Evolutionary conservation across 2,113 vertebrate genomes (phyloP).

Genomic region (Odocoileus hemionus): DNA sequence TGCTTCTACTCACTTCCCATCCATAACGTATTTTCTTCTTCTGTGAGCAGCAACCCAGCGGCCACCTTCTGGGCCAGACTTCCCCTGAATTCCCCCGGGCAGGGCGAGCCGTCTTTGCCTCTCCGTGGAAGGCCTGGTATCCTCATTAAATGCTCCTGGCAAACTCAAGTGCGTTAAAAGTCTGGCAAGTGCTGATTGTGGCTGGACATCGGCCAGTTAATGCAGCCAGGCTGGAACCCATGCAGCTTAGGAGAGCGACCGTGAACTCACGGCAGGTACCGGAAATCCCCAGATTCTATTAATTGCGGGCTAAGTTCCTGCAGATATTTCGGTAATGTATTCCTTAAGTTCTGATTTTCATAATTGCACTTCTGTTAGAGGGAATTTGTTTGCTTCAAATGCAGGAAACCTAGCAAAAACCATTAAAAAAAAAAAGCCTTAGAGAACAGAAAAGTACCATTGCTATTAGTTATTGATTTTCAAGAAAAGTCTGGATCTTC

Average conservation of each 20-base stretch:
- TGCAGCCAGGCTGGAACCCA: background rate
- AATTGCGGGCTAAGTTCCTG: conserved; percentile 32
- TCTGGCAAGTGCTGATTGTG: conserved; percentile 7
- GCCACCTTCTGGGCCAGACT: background rate
- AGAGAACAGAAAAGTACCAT: background rate
- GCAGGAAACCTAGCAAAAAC: conserved; percentile 8
- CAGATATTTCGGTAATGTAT: conserved; percentile 48
- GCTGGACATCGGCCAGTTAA: background rate
- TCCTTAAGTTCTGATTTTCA: conserved; percentile 45
- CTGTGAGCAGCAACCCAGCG: background rate
- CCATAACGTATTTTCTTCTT: background rate
- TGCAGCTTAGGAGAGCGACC: background rate
- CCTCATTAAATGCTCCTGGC: conserved; percentile 49
- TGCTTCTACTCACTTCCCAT: background rate
- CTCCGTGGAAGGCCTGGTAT: conserved; percentile 32
- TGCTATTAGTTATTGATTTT: background rate
- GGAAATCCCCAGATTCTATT: conserved; percentile 58
- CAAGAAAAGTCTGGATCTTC: background rate
- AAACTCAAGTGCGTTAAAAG: background rate
- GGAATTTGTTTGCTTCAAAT: background rate
- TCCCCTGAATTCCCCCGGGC: background rate
- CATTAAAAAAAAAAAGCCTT: background rate
- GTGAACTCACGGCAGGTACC: background rate
- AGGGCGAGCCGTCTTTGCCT: background rate
- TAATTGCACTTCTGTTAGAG: conserved; percentile 33